Percentiles rank a stretch among this genome's conserved stretches.
phyloP scores from a whole-genome alignment of 2,797 vertebrate species.

The Thalassophryne amazonica region DNA sequence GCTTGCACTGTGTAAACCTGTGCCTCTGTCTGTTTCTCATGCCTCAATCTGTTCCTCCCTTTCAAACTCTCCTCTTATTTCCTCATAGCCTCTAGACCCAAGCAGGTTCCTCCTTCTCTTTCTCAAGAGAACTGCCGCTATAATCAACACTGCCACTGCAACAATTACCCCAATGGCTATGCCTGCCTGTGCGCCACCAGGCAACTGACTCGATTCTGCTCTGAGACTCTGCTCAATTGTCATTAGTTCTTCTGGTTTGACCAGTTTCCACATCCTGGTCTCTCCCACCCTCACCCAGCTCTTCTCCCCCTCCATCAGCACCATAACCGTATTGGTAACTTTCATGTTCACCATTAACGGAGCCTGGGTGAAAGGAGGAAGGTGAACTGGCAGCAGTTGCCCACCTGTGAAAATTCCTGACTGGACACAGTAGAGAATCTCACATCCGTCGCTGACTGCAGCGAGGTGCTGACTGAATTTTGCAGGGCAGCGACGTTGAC shows the following conservation, averaged over 20 bases:
- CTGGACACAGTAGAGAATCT: conserved; percentile 86
- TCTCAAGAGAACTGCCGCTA: conserved; percentile 40
- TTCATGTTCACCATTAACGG: conserved; percentile 74
- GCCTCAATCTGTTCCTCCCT: conserved; percentile 9
- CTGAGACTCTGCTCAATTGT: conserved; percentile 16
- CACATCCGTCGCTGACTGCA: conserved; percentile 85
- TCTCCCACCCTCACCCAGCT: conserved; percentile 81
- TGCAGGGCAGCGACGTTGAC: conserved; percentile 74
- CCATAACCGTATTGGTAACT: conserved; percentile 78
- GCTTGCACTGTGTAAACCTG: not conserved
- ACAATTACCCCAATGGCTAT: conserved; percentile 62
- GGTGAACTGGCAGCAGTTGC: conserved; percentile 69
- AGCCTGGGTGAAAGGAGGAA: conserved; percentile 83
- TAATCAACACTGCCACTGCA: conserved; percentile 46
- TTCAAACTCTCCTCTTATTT: conserved; percentile 22
- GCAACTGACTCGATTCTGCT: conserved; percentile 30
- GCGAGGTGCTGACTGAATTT: conserved; percentile 89
- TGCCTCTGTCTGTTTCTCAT: not conserved
- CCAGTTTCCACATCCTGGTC: conserved; percentile 80
- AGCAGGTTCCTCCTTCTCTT: conserved; percentile 42
- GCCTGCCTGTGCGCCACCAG: conserved; percentile 52
- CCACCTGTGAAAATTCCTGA: conserved; percentile 82
- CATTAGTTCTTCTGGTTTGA: conserved; percentile 62
- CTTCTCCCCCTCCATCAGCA: conserved; percentile 74
- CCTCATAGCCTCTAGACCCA: conserved; percentile 38